phyloP scores from a whole-genome alignment of 2,888 invertebrate species.

The Drosophila lacicola region DNA sequence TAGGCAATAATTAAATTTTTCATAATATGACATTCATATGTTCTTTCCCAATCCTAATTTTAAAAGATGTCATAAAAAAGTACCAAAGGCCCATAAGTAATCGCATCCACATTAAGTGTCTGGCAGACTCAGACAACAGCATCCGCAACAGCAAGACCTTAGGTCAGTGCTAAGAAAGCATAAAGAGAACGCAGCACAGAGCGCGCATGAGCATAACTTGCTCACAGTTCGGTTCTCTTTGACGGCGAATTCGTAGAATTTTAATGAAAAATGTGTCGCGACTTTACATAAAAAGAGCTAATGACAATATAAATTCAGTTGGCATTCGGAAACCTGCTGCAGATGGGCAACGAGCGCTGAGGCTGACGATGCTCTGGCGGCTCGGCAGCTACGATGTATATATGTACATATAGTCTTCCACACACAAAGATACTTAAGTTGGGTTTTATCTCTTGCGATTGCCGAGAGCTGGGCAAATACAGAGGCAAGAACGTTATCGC shows the following conservation, averaged over 20 bases:
- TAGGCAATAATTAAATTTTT: too few species aligned
- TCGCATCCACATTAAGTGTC: not conserved
- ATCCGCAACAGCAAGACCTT: slow-evolving; percentile 19
- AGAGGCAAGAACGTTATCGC: slow-evolving; percentile 47
- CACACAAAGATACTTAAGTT: not conserved
- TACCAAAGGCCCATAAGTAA: not conserved
- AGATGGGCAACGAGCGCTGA: slow-evolving; percentile 60
- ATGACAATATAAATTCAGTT: slow-evolving; percentile 75
- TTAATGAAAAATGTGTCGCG: slow-evolving; percentile 65
- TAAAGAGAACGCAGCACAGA: slow-evolving; percentile 20
- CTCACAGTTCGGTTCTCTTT: slow-evolving; percentile 9
- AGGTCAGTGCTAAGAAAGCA: slow-evolving; percentile 60
- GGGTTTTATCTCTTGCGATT: slow-evolving; percentile 32
- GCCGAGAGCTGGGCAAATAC: slow-evolving; percentile 26
- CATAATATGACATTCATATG: too few species aligned
- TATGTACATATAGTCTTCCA: not conserved
- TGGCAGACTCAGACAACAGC: slow-evolving; percentile 53
- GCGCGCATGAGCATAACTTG: slow-evolving; percentile 47
- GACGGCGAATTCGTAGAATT: slow-evolving; percentile 63
- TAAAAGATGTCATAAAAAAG: too few species aligned
- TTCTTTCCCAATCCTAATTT: too few species aligned
- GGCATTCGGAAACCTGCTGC: slow-evolving; percentile 51
- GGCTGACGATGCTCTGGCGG: slow-evolving; percentile 29
- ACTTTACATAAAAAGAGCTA: slow-evolving; percentile 68
- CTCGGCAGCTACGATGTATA: slow-evolving; percentile 3